Evolutionary conservation across 1,140 invertebrate genomes (phyloP).

Genomic region (Drosophila bifasciata): DNA sequence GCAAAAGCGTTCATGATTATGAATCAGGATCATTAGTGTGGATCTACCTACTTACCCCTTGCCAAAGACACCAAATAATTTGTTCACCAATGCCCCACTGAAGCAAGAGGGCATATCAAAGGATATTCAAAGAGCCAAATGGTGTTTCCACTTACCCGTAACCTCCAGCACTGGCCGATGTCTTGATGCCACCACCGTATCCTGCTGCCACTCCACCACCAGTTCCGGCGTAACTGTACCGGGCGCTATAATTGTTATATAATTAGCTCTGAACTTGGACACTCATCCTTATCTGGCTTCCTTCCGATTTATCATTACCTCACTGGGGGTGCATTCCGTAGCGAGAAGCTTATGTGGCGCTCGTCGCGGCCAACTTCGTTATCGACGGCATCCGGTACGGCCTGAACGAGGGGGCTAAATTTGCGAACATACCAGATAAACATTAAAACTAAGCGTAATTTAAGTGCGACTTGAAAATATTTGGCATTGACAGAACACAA

Average conservation of each 20-base stretch:
- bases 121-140: neutral
- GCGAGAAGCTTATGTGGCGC: conserved; percentile 56
- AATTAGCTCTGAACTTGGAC: conserved; percentile 5
- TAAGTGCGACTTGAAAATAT: too few species aligned
- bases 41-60: conserved; percentile 42
- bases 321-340: conserved; percentile 43
- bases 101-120: neutral
- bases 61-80: conserved; percentile 46
- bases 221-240: conserved; percentile 39
- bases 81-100: conserved; percentile 46
- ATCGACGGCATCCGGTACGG: conserved; percentile 55
- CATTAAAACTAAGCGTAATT: neutral
- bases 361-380: conserved; percentile 56
- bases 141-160: neutral
- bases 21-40: too few species aligned
- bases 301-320: conserved; percentile 53
- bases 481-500: too few species aligned
- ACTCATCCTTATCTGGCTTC: conserved; percentile 40
- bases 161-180: conserved; percentile 27
- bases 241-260: conserved; percentile 29
- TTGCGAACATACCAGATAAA: conserved; percentile 24
- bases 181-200: conserved; percentile 35
- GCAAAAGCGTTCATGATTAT: neutral
- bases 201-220: conserved; percentile 23
- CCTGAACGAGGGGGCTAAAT: conserved; percentile 52